Evolutionary conservation across 2,888 invertebrate genomes (phyloP).

Genomic region (Portevinia maculata): DNA sequence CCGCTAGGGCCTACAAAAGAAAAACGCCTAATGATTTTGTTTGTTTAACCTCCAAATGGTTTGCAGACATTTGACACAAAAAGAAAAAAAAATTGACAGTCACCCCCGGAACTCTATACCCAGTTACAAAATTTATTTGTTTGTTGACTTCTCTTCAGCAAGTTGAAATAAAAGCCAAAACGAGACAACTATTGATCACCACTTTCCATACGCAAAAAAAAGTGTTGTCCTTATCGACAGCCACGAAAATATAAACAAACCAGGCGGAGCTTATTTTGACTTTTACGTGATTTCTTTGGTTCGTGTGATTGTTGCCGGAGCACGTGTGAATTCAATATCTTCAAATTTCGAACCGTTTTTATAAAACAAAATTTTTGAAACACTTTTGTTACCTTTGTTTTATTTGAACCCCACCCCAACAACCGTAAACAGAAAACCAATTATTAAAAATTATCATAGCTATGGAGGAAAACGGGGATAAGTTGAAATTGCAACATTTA

Average conservation of each 20-base stretch:
- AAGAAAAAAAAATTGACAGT: too few species aligned
- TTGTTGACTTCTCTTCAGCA: too few species aligned
- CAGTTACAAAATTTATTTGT: too few species aligned
- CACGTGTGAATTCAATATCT: slow-evolving; percentile 19
- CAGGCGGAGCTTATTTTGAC: slow-evolving; percentile 4
- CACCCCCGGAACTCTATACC: too few species aligned
- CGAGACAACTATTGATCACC: neutral
- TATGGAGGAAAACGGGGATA: slow-evolving; percentile 80
- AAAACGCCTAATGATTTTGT: too few species aligned
- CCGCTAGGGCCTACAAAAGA: too few species aligned
- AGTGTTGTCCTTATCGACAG: neutral
- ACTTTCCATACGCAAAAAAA: neutral
- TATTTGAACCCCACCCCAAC: neutral
- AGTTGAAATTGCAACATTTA: slow-evolving; percentile 84
- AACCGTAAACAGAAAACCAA: neutral
- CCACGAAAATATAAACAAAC: neutral
- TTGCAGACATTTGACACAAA: too few species aligned
- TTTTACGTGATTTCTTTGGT: neutral
- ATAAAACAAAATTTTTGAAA: neutral
- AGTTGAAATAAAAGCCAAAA: too few species aligned
- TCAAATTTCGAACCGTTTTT: neutral
- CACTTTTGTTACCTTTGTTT: neutral
- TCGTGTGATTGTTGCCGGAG: neutral
- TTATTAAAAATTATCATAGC: neutral
- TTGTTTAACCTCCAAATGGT: too few species aligned